Base-by-base conservation (phyloP, 1,140 invertebrate genomes). In the Centruroides sculpturatus region DNA sequence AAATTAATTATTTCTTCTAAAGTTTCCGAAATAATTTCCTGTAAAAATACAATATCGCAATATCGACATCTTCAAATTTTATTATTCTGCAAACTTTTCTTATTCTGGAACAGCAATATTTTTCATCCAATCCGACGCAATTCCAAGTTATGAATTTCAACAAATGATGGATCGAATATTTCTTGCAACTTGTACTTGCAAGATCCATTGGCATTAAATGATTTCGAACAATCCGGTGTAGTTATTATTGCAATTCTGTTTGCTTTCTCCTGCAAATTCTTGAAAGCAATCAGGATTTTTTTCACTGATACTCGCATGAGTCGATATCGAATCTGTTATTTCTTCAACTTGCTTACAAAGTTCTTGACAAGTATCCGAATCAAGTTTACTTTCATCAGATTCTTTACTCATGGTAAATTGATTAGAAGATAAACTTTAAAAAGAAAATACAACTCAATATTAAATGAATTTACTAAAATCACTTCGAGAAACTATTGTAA, bases 11-110 rank as follows among this genome's bases (percentile, higher is more conserved):
- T 65, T 61, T 73, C 73, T 41, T 65, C 60, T 55, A 73, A 71
- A 3, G 79, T 73, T 13, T 71, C 65, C 9, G 73, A 72, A 23
- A 80, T 72, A 13, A 84, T 73, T 72, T 84, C 83, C 72, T 84
- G 83, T 46, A 84, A 71, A 65, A 82, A 82, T 3, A 83, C n/a
- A n/a, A n/a, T n/a, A n/a, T n/a, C n/a, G n/a, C 75, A 49, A 83
- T 70, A 68, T 83, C 80, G 9, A 81, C 77, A 36, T 77, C 36
- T 41, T 41, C 36, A 7, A 7, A 4, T 41, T 75, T 69, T 47
- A 84, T 75, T 5, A 76, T 71, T 55, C 78, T 72, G 57, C 76
- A 73, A 12, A 80, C 78, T 57, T 73, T 75, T 64, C 76, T 75
- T 4, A 78, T 79, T 59, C 82, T 67, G 36, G 74, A 74, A 49